These are phyloP conservation scores for Chauna torquata DNA, from an alignment of 2,113 vertebrate genomes.

Conservation along the genomic window DNA sequence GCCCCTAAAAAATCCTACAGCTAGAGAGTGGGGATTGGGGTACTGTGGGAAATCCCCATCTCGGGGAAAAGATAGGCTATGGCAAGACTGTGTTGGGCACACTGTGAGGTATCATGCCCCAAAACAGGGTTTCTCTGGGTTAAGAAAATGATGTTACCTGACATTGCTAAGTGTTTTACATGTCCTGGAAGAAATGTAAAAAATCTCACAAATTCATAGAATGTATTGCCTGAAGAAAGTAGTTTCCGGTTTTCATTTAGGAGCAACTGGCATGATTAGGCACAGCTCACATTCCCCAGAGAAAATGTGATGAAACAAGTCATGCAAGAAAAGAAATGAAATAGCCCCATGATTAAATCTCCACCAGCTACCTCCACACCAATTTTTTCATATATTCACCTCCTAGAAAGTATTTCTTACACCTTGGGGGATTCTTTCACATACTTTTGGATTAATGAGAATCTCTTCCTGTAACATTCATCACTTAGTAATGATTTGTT, in stretches of 20 bases:
- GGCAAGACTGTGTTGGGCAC: background rate
- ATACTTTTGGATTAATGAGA: slow-evolving; percentile 33
- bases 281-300: slow-evolving; percentile 28
- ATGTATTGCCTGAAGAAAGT: slow-evolving; percentile 19
- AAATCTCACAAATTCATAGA: background rate
- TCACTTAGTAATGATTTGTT: slow-evolving; percentile 40
- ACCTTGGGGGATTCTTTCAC: slow-evolving; percentile 28
- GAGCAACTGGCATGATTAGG: slow-evolving; percentile 39
- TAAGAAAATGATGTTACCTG: background rate
- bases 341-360: slow-evolving; percentile 27
- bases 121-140: background rate
- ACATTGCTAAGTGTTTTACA: background rate
- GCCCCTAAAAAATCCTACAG: background rate
- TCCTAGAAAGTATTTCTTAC: slow-evolving; percentile 19
- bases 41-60: background rate
- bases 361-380: background rate
- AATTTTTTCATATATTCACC: slow-evolving; percentile 5
- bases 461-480: slow-evolving; percentile 9
- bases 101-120: background rate
- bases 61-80: background rate
- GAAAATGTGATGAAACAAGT: slow-evolving; percentile 5
- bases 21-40: background rate
- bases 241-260: slow-evolving; percentile 16
- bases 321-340: slow-evolving; percentile 9
- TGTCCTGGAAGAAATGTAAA: slow-evolving; percentile 16